Conservation (phyloP, 2,113 vertebrate genomes). For the Chamaea fasciata region DNA sequence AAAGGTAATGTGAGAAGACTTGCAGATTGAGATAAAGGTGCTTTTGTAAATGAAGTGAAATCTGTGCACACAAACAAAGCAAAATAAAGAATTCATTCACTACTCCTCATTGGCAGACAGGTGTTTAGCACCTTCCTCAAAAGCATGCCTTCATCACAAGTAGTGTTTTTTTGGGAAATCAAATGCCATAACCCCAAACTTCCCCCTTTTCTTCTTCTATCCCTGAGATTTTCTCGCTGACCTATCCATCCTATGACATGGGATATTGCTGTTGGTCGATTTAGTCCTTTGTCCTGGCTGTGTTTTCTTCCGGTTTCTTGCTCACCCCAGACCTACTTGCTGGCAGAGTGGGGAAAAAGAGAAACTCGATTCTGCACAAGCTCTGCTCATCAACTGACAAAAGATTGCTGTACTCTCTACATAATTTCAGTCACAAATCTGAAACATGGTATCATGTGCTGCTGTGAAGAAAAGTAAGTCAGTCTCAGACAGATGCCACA, state of each 20-base stretch:
- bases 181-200: neutral
- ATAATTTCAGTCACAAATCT: neutral
- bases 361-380: fast-evolving
- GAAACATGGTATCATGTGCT: neutral
- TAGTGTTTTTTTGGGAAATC: neutral
- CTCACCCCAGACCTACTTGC: neutral
- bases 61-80: neutral
- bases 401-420: neutral
- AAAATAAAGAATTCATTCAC: neutral
- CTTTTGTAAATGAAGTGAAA: neutral
- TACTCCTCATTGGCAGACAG: neutral
- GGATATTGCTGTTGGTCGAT: fast-evolving
- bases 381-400: neutral
- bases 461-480: neutral
- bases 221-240: neutral
- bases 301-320: neutral
- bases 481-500: neutral
- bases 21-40: neutral
- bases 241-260: too few relatives aligned
- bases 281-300: neutral
- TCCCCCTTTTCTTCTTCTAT: neutral
- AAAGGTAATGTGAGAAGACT: neutral
- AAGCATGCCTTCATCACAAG: neutral
- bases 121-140: neutral
- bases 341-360: neutral